Percentiles rank a stretch among this genome's conserved stretches.
Conservation (phyloP, 2,113 vertebrate species). For the Indicator maculatus region DNA sequence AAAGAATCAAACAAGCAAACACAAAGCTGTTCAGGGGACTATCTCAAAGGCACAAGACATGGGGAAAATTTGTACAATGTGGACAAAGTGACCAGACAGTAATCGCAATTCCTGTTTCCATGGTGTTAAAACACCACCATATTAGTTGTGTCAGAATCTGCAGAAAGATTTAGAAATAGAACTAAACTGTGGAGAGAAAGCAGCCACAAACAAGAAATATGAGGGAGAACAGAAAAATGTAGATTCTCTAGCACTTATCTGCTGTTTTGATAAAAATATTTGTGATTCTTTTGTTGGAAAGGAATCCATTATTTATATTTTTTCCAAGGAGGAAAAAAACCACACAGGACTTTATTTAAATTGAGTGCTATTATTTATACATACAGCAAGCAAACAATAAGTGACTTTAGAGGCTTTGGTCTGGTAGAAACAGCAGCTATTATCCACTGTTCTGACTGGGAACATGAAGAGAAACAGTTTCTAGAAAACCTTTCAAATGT, state of each 20-base stretch:
- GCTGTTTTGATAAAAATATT: neutral
- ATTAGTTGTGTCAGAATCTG: neutral
- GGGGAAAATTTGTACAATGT: neutral
- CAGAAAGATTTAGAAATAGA: neutral
- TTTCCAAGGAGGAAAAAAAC: neutral
- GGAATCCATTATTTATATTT: neutral
- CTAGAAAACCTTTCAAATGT: neutral
- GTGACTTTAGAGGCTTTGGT: slow-evolving; percentile 14
- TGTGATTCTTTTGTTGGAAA: neutral
- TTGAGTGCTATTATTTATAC: slow-evolving; percentile 32
- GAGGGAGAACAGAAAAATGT: neutral
- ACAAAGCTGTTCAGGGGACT: neutral
- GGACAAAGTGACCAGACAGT: neutral
- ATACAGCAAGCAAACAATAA: slow-evolving; percentile 12
- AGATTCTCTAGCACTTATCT: neutral
- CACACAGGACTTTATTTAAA: neutral
- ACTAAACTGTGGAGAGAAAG: neutral
- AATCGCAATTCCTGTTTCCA: neutral
- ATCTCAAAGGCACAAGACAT: neutral
- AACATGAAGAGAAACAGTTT: neutral
- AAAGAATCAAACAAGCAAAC: neutral
- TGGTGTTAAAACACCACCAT: neutral
- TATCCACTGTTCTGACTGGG: slow-evolving; percentile 2
- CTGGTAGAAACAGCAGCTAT: neutral
- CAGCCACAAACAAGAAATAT: neutral